Evolutionary conservation across 2,113 vertebrate genomes (phyloP), one percentile per base, ranked within the genome.

Genomic region (Eulemur macaco): DNA sequence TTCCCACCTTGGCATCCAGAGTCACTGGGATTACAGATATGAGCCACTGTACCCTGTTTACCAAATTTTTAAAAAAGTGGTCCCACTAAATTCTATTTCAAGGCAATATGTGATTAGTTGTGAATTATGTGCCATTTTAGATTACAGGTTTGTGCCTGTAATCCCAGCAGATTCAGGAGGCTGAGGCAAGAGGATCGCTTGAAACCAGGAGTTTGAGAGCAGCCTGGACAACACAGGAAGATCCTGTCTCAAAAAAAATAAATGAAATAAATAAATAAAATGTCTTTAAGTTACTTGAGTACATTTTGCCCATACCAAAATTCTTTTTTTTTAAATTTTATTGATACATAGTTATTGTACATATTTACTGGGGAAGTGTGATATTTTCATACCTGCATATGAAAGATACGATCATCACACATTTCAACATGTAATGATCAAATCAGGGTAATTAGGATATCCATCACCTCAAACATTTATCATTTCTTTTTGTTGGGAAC

Each of bases 221-320:
- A 63, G 60, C 60, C 60, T 63, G 60, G 60, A 5, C 27, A 63
- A 63, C 4, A 29, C 27, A 63, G 25, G 11, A 29, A 63, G 60
- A 63, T 29, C 60, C 27, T 63, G 10, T 63, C 60, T 12, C 60
- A 27, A 27, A 29, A 63, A 29, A 60, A 60, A 60, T 60, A 54
- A 54, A 18, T 47, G 10, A 47, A 47, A 52, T 52, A 9, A 58
- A 23, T 27, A 60, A 60, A 60, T 29, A 63, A 63, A 17, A 9
- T 73, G 0, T 81, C 50, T 95, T 85, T 86, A 47, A 83, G 69
- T 89, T 96, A 91, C 64, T 94, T 80, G 45, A 73, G 11, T 90
- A 76, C 27, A 64, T 96, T 95, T 77, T 95, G 18, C 23, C 64
- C 25, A 45, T 87, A 58, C 45, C 27, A 77, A 31, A 85, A 80